Percentiles rank a stretch among this genome's conserved stretches.
Conservation (phyloP, 2,113 vertebrate species). For the Pongo pygmaeus region DNA sequence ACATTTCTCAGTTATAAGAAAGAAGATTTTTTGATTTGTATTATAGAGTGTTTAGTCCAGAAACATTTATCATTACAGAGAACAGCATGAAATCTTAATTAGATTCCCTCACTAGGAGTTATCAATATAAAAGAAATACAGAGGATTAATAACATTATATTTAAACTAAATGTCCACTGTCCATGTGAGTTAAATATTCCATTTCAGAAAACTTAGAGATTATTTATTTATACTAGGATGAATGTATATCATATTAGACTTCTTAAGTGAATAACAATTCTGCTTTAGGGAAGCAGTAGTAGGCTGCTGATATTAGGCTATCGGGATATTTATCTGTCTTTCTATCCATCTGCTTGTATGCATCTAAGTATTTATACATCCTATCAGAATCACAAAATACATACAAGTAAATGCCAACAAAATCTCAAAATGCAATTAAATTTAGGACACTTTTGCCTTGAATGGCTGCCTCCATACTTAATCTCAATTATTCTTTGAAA, state of each 20-base stretch:
- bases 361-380: not conserved
- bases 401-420: not conserved
- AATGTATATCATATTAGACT: not conserved
- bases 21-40: slow-evolving; percentile 1
- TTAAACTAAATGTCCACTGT: slow-evolving; percentile 13
- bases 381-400: not conserved
- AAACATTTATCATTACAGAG: not conserved
- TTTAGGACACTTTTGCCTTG: not conserved
- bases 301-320: too few relatives aligned
- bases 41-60: not conserved
- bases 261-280: not conserved
- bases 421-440: slow-evolving; percentile 22
- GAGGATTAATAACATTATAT: not conserved
- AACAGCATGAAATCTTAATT: slow-evolving; percentile 27
- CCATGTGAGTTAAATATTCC: not conserved
- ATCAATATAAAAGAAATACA: not conserved
- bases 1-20: not conserved
- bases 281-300: not conserved
- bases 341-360: not conserved
- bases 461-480: not conserved
- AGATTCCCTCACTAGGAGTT: slow-evolving; percentile 25
- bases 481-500: slow-evolving; percentile 32
- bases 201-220: slow-evolving; percentile 26
- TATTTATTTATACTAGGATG: not conserved
- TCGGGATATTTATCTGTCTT: not conserved